Percentiles rank a stretch among this genome's conserved stretches.
Conservation (phyloP, 2,113 vertebrate species). For the Phoenicopterus ruber region DNA sequence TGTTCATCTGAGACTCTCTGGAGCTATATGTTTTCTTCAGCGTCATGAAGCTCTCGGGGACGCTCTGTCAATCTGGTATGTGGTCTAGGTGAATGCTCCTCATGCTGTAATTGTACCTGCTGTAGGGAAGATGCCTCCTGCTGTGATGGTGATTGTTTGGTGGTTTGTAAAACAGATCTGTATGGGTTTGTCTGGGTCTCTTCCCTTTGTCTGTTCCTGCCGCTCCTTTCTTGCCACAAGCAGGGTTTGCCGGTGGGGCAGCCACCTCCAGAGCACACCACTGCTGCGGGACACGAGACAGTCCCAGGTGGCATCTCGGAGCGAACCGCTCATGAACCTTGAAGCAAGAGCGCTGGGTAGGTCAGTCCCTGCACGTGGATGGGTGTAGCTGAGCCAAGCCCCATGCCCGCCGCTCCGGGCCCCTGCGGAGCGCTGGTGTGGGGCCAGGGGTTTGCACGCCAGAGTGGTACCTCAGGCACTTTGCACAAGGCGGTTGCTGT, state of each 20-base stretch:
- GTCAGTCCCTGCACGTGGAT: rapidly evolving
- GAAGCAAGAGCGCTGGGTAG: not conserved
- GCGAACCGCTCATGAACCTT: not conserved
- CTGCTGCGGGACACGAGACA: rapidly evolving
- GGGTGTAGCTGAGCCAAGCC: not conserved
- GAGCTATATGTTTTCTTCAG: not conserved
- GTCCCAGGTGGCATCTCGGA: not conserved
- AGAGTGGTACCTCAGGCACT: not conserved
- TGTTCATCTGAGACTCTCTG: not conserved
- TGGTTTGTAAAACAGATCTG: not conserved
- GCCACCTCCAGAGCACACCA: not conserved
- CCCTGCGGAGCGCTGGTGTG: not conserved
- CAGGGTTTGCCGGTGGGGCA: rapidly evolving
- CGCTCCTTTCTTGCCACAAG: not conserved
- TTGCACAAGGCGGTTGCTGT: not conserved
- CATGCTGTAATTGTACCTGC: not conserved
- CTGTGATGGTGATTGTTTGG: not conserved
- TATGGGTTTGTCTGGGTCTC: not conserved
- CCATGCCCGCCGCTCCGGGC: rapidly evolving
- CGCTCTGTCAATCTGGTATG: not conserved
- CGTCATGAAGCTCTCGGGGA: not conserved
- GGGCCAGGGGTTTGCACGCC: not conserved
- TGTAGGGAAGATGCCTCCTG: not conserved
- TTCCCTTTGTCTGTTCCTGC: not conserved
- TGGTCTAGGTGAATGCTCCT: not conserved